These are phyloP conservation scores for Drosophila anceps DNA, from an alignment of 2,888 invertebrate species.

Conservation along the genomic window DNA sequence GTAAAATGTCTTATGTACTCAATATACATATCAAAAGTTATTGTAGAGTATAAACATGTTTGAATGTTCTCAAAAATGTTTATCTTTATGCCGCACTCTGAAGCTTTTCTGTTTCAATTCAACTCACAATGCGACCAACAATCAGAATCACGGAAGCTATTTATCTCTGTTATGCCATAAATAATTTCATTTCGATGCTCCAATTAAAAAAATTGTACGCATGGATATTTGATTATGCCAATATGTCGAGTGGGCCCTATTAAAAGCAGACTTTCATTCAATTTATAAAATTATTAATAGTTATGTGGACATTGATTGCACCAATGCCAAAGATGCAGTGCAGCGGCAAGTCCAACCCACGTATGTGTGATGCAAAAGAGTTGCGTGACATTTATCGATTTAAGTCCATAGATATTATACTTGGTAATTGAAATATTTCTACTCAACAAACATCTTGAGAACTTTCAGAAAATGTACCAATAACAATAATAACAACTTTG, in stretches of 20 bases:
- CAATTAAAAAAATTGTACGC: constrained; percentile 40
- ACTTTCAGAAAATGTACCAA: constrained; percentile 6
- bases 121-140: not conserved
- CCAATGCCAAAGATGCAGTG: constrained; percentile 4
- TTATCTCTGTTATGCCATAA: constrained; percentile 31
- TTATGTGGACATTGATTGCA: constrained; percentile 22
- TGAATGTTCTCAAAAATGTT: not conserved
- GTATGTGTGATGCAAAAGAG: constrained; percentile 31
- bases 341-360: constrained; percentile 33
- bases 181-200: constrained; percentile 37
- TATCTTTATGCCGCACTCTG: not conserved
- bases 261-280: constrained; percentile 30
- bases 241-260: constrained; percentile 35
- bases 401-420: not conserved
- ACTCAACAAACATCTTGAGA: constrained; percentile 8
- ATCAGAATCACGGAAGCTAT: constrained; percentile 1
- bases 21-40: not conserved
- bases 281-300: constrained; percentile 39
- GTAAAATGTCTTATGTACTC: not conserved
- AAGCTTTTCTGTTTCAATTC: not conserved
- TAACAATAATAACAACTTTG: constrained; percentile 4
- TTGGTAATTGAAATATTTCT: constrained; percentile 20
- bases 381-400: constrained; percentile 39
- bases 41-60: not conserved
- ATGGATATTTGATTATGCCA: constrained; percentile 53